Base-by-base conservation (phyloP, 2,797 vertebrate genomes). In the Sebastes cheni region DNA sequence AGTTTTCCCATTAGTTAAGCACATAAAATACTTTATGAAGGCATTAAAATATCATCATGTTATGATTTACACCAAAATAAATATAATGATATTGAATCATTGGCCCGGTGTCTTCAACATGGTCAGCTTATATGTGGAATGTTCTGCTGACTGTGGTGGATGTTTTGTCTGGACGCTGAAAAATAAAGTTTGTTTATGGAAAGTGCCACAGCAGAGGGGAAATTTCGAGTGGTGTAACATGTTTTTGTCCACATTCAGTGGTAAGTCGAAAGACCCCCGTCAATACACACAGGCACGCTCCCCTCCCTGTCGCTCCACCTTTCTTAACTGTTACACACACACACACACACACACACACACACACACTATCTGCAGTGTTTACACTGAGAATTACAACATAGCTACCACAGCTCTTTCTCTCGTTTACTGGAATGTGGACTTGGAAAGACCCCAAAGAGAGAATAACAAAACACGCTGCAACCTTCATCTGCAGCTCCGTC, bases 111-210 rank as follows among this genome's bases (percentile, higher is more conserved):
- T 79, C 62, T 82, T 64, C 8, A 3, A 67, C 32, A 67, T 50
- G 66, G 27, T 67, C 61, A 14, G 65, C 79, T 52, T 20, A 18
- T 30, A 36, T 55, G 30, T 77, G 81, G 59, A 85, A 69, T 72
- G 67, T 69, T 69, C 18, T 81, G 66, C 55, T 36, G 67, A 60
- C 72, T 68, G 80, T 6, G 72, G 80, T 84, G 76, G 81, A 88
- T 92, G 89, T 93, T 92, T 93, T 91, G 89, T 90, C 91, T 91
- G 68, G 70, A n/a, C 14, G 34, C 76, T 72, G 80, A 90, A 91
- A 90, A 92, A 93, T 84, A 91, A 88, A 69, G 74, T 71, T 88
- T 91, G 88, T 93, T 93, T 92, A 90, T 89, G 87, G 91, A 91
- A 92, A 90, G 72, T 69, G 86, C 86, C 86, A 73, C 82, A 77